Evolutionary conservation across 1,140 invertebrate genomes (phyloP), one percentile per base, ranked within the genome.

Genomic region (Papilio machaon): DNA sequence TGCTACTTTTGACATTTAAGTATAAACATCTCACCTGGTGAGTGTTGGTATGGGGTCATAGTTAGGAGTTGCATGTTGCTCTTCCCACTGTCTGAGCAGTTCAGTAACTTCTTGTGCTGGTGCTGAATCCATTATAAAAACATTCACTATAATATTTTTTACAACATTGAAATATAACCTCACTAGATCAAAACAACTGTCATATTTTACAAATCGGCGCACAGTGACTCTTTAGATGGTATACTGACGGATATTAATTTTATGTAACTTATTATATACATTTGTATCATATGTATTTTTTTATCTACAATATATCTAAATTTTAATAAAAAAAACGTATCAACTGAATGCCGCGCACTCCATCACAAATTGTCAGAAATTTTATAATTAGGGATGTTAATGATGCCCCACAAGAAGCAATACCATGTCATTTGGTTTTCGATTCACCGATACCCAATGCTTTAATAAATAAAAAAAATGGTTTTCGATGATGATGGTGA

Each of bases 1-100:
- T 88, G 87, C 81, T 83, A 79, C 67, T 85, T 70, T 85, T 84
- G 80, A 87, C 82, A 58, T 84, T 81, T 82, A 43, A 84, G 54
- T 82, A 77, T 73, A 85, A 80, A 79, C 76, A 75, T 58, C 73
- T 89, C 89, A 96, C 96, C 95, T 95, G 17, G 95, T 95, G 81
- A 96, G 91, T 35, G 95, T 96, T 19, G 96, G 96, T 84, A 97
- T 95, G 8, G 97, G 97, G 93, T 97, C 96, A 91, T 97, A 97
- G 80, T 94, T 96, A 4, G 96, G 87, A 23, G 95, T 92, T 38
- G 88, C 85, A 83, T 97, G 96, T 86, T 97, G 96, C 79, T 97
- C 97, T 87, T 97, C 97, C 97, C 97, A 97, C 91, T 96, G 95
- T 86, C 95, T 95, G 79, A 97, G 94, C 82, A 97, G 95, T 82